phyloP scores from a whole-genome alignment of 2,888 invertebrate species.

The Agrotis ipsilon region DNA sequence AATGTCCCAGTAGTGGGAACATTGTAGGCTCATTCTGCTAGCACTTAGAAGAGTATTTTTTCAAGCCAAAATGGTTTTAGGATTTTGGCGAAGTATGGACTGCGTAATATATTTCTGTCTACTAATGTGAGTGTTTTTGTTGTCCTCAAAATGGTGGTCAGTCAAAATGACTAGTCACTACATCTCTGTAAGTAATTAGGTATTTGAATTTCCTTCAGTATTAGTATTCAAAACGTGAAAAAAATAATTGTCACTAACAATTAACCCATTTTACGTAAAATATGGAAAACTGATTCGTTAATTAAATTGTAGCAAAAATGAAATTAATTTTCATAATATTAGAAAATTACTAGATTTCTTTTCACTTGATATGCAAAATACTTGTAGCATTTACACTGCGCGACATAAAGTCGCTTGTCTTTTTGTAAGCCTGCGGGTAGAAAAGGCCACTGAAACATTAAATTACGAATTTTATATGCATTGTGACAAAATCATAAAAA shows the following conservation, averaged over 20 bases:
- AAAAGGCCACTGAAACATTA: no score
- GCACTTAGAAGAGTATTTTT: no score
- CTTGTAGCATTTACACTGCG: not conserved
- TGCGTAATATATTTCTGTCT: no score
- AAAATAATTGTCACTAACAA: not conserved
- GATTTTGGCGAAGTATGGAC: no score
- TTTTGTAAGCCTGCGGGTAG: not conserved
- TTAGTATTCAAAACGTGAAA: no score
- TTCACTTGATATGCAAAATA: not conserved
- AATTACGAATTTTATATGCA: no score
- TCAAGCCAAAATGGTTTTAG: no score
- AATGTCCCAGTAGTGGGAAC: no score
- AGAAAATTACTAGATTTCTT: not conserved
- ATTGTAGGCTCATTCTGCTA: no score
- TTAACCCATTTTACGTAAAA: not conserved
- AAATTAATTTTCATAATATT: not conserved
- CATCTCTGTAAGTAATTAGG: not conserved
- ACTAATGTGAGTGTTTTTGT: not conserved
- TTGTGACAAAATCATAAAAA: no score
- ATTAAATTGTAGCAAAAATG: not conserved
- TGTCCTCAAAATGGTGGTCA: not conserved
- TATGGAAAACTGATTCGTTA: not conserved
- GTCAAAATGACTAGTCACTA: not conserved
- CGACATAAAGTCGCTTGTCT: not conserved
- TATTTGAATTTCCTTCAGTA: not conserved